Base-by-base conservation (phyloP, 2,888 invertebrate genomes). In the Exephanes ischioxanthus region DNA sequence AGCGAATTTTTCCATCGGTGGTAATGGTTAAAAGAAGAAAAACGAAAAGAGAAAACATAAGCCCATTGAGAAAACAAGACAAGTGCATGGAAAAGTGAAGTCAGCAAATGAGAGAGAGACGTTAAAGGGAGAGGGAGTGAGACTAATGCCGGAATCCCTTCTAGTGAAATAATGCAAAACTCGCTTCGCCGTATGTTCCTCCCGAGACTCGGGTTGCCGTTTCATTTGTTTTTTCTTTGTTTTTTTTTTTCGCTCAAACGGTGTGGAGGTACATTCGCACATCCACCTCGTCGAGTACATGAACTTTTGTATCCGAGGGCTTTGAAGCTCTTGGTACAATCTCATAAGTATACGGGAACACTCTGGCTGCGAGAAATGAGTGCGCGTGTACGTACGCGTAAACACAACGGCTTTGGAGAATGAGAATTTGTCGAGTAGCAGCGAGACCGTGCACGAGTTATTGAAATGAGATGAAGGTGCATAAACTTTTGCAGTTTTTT, bases 1-100 rank as follows among this genome's bases (percentile, higher is more conserved):
- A 70, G 85, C 77, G 71, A 82, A 85, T 83, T 85, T 82, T 85
- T 78, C 77, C 80, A 85, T 86, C 76, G 84, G 67, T 77, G 72
- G 81, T 85, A 82, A 82, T 81, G 78, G 58, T 22, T 58, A 26
- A 58, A 58, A 55, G 26, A 58, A 58, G 11, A 58, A 22, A 22
- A 58, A 58, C 19, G 22, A 58, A 58, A 19, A 26, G 55, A 7
- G 73, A 48, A 55, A 82, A 79, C 19, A 67, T 75, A 85, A 81
- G 81, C 79, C 66, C 78, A 75, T 76, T 80, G 83, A 61, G 76
- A 53, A 66, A 81, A 77, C 76, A 77, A 77, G 75, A 81, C 63
- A 66, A 77, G 70, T 71, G 61, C 63, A 45, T 26, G 63, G 53
- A 78, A 83, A 53, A 70, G 66, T 58, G 58, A 58, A 58, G 58